Evolutionary conservation across 1,140 invertebrate species (phyloP), one percentile per base, ranked within the genome.

Genomic region (Leptopilina clavipes): DNA sequence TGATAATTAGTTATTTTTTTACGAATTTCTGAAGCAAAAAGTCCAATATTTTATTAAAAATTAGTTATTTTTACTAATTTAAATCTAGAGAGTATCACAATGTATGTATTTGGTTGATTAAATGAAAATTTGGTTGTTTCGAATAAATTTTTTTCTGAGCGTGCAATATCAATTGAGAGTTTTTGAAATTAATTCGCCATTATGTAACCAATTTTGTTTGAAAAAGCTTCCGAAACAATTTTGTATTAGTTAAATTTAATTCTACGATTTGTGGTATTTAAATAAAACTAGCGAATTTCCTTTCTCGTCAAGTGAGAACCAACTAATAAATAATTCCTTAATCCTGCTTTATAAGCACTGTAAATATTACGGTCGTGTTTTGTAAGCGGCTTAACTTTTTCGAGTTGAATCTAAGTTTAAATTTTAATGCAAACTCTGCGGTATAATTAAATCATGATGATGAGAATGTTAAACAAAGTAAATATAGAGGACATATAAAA

Each of bases 241-340:
- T 5, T 31, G 44, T 48, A 48, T 48, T 48, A 25, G 22, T 22
- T 59, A 19, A 6, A 6, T 14, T 11, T 25, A 7, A 5, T 59
- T 22, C 22, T 25, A 25, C 19, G 9, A 25, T 14, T 59, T 25
- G 22, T 59, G 10, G 1, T 8, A 54, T 54, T 54, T 6, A 54
- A 18, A 25, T 59, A 14, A 14, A 25, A 14, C 56, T 19, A 2
- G 37, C 37, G 37, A 25, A 12, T 14, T 59, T 31, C 19, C 22
- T 12, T 25, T 25, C 22, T 11, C 56, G 56, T 59, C 56, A 12
- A 59, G 22, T 14, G 25, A 65, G 59, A 25, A 65, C 22, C 11
- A 37, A 65, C 59, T 65, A 65, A 65, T 65, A 65, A 65, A 65
- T 65, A 65, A 65, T 65, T 65, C 5, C 25, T 14, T 65, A 65